These are phyloP conservation scores for Dallia pectoralis DNA, from an alignment of 2,797 vertebrate genomes.

Conservation along the genomic window DNA sequence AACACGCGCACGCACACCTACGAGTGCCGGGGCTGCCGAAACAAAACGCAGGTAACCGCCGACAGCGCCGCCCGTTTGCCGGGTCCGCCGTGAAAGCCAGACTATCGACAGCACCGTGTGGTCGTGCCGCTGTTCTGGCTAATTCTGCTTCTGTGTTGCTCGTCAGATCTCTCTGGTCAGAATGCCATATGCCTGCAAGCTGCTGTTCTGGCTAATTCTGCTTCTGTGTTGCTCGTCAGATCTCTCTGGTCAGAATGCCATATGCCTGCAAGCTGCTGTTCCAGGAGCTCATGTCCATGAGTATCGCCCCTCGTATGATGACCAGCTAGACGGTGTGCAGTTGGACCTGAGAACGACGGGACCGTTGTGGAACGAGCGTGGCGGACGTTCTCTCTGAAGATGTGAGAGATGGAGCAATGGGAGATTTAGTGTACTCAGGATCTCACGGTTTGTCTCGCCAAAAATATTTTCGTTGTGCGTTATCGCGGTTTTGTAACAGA, in stretches of 20 bases:
- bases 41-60: slow-evolving; percentile 90
- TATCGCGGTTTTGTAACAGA: slow-evolving; percentile 28
- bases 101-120: too few species aligned
- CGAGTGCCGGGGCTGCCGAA: slow-evolving; percentile 94
- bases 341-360: neutral
- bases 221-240: slow-evolving; percentile 67
- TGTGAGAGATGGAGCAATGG: neutral
- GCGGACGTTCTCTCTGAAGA: neutral
- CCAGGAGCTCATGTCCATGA: slow-evolving; percentile 99
- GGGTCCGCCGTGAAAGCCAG: too few species aligned
- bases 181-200: slow-evolving; percentile 97
- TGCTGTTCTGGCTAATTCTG: slow-evolving; percentile 55
- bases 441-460: neutral
- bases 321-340: slow-evolving; percentile 68
- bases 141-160: neutral
- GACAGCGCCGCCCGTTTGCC: neutral
- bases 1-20: slow-evolving; percentile 97
- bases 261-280: slow-evolving; percentile 98
- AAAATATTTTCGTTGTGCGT: slow-evolving; percentile 1
- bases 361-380: neutral
- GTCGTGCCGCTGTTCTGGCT: too few species aligned
- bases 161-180: slow-evolving; percentile 92
- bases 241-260: slow-evolving; percentile 94
- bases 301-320: slow-evolving; percentile 98
- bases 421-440: slow-evolving; percentile 8